A percentile compares a stretch with the other conserved stretches of the same genome.
These are phyloP conservation scores for Argentina silus DNA, from an alignment of 2,797 vertebrate genomes.

Conservation along the genomic window DNA sequence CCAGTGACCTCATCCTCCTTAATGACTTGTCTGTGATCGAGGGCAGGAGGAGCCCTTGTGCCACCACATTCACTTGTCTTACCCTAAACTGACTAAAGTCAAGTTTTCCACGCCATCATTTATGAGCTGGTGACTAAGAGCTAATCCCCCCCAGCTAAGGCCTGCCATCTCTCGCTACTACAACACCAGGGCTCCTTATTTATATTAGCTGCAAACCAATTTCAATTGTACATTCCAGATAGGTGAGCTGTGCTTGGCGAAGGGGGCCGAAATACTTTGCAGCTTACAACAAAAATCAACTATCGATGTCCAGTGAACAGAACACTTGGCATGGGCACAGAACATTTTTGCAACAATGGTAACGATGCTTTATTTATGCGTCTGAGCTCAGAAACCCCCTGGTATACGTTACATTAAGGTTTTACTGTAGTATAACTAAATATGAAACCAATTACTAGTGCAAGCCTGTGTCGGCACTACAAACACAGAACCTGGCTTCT, in stretches of 20 bases:
- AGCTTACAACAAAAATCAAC: constrained; percentile 66
- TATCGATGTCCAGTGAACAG: constrained; percentile 67
- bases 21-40: constrained; percentile 55
- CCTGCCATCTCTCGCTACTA: constrained; percentile 57
- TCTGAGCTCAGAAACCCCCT: constrained; percentile 67
- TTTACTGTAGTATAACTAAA: constrained; percentile 68
- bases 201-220: constrained; percentile 73
- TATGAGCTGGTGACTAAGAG: constrained; percentile 48
- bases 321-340: constrained; percentile 67
- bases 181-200: constrained; percentile 64
- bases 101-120: constrained; percentile 34
- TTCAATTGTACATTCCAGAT: constrained; percentile 82
- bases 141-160: constrained; percentile 14
- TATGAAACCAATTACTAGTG: constrained; percentile 74
- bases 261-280: constrained; percentile 64
- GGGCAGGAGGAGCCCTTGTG: constrained; percentile 56
- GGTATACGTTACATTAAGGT: constrained; percentile 67
- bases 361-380: constrained; percentile 73
- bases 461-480: constrained; percentile 52
- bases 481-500: constrained; percentile 50
- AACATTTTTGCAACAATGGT: constrained; percentile 66
- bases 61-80: constrained; percentile 28
- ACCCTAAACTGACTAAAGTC: constrained; percentile 43
- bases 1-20: constrained; percentile 52
- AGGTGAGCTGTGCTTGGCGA: constrained; percentile 74